Percentiles rank a stretch among this genome's conserved stretches.
Conservation (phyloP, 1,140 invertebrate genomes). For the Oreohelix idahoensis region DNA sequence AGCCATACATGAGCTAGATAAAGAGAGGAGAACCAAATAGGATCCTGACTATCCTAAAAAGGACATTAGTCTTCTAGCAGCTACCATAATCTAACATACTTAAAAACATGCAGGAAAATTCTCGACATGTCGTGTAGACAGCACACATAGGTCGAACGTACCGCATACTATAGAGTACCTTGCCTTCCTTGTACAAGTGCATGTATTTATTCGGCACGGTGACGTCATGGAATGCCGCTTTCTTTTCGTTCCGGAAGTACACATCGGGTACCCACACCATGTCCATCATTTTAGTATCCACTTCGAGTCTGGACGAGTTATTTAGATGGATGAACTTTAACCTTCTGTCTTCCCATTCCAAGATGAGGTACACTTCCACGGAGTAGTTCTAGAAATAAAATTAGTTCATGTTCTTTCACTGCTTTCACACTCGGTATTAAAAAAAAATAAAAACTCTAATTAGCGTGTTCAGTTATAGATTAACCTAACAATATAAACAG, state of each 20-base stretch:
- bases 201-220: conserved; percentile 74
- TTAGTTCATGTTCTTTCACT: neutral
- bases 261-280: conserved; percentile 73
- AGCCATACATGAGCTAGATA: too few relatives aligned
- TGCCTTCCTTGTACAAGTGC: conserved; percentile 69
- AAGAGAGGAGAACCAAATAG: too few relatives aligned
- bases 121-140: too few relatives aligned
- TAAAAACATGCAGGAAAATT: too few relatives aligned
- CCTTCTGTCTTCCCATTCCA: conserved; percentile 50
- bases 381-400: conserved; percentile 67
- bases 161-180: conserved; percentile 52
- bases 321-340: conserved; percentile 44
- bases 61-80: too few relatives aligned
- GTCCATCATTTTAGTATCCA: conserved; percentile 60
- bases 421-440: too few relatives aligned
- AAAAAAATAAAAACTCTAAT: neutral
- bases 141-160: conserved; percentile 10
- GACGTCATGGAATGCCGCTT: conserved; percentile 72
- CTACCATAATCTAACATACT: too few relatives aligned
- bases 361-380: conserved; percentile 70
- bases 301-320: conserved; percentile 46
- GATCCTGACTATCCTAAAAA: too few relatives aligned
- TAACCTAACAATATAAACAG: too few relatives aligned
- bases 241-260: conserved; percentile 73
- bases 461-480: too few relatives aligned